phyloP scores from a whole-genome alignment of 2,113 vertebrate species.

The Ameiurus melas region DNA sequence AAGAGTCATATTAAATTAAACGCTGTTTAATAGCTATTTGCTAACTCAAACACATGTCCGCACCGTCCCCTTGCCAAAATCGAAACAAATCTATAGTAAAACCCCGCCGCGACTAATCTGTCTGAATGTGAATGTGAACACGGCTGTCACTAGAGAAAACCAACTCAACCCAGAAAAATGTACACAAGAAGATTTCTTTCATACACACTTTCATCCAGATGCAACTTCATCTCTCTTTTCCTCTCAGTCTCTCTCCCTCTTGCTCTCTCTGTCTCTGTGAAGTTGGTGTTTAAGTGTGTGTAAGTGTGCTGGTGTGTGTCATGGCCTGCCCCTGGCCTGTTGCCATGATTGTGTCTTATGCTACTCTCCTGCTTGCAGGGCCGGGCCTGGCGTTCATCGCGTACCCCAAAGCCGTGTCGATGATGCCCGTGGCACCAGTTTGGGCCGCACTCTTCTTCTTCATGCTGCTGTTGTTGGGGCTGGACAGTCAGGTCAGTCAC shows the following conservation, averaged over 20 bases:
- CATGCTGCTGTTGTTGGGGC: slow-evolving; percentile 78
- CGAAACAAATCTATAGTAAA: neutral
- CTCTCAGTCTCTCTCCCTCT: slow-evolving; percentile 33
- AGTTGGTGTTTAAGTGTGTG: slow-evolving; percentile 47
- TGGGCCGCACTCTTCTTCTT: slow-evolving; percentile 82
- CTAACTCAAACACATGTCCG: slow-evolving; percentile 16
- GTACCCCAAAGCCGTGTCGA: slow-evolving; percentile 77
- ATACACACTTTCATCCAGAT: slow-evolving; percentile 41
- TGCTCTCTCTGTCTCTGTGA: slow-evolving; percentile 44
- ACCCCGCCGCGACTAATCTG: slow-evolving; percentile 30
- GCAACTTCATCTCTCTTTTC: slow-evolving; percentile 32
- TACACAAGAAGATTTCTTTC: neutral
- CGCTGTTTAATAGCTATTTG: neutral
- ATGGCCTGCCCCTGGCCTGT: slow-evolving; percentile 30
- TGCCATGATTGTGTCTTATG: slow-evolving; percentile 37
- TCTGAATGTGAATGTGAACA: slow-evolving; percentile 39
- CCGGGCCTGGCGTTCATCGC: slow-evolving; percentile 81
- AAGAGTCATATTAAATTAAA: neutral
- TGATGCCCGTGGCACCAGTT: slow-evolving; percentile 79
- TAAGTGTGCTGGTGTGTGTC: slow-evolving; percentile 48
- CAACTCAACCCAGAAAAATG: slow-evolving; percentile 6
- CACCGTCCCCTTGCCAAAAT: neutral
- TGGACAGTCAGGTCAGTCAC: slow-evolving; percentile 77
- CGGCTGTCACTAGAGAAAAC: slow-evolving; percentile 26
- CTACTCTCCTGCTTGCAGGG: slow-evolving; percentile 60